A percentile compares a stretch with the other conserved stretches of the same genome.
phyloP scores from a whole-genome alignment of 2,797 vertebrate genomes.

The Diplodus sargus region DNA sequence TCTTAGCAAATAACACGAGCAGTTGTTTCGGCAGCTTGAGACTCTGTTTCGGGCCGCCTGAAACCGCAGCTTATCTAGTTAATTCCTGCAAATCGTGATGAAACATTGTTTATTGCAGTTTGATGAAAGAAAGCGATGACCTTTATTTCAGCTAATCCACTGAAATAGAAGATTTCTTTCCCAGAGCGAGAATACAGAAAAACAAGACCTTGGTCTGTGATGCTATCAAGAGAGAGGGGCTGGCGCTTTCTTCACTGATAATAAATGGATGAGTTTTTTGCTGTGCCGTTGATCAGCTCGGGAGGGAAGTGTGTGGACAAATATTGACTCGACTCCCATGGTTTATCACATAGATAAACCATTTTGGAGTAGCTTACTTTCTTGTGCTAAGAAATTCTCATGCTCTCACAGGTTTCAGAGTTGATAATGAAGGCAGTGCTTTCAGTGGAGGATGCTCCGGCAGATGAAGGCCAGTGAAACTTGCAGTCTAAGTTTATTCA shows the following conservation, averaged over 20 bases:
- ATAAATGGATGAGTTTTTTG: constrained; percentile 42
- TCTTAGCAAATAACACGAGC: constrained; percentile 37
- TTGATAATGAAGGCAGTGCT: constrained; percentile 6
- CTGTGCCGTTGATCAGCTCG: constrained; percentile 51
- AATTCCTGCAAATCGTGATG: constrained; percentile 54
- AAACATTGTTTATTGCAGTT: constrained; percentile 50
- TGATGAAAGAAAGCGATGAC: constrained; percentile 58
- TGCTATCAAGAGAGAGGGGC: constrained; percentile 42
- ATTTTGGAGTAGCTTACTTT: constrained; percentile 27
- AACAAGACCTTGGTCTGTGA: constrained; percentile 47
- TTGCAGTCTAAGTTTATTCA: constrained; percentile 10
- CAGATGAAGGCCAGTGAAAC: constrained; percentile 30
- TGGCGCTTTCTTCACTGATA: constrained; percentile 47
- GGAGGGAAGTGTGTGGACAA: constrained; percentile 42
- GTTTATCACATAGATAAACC: constrained; percentile 48
- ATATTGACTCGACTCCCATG: constrained; percentile 49
- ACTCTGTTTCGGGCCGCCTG: constrained; percentile 14
- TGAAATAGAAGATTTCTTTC: constrained; percentile 49
- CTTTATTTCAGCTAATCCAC: constrained; percentile 66
- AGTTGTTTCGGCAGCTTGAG: constrained; percentile 56
- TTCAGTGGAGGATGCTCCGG: constrained; percentile 5
- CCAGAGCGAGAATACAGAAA: constrained; percentile 48
- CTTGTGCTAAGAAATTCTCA: constrained; percentile 12
- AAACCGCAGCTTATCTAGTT: constrained; percentile 54
- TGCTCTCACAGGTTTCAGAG: constrained; percentile 15